Base-by-base conservation (phyloP, 2,113 vertebrate species). In the Castor canadensis region DNA sequence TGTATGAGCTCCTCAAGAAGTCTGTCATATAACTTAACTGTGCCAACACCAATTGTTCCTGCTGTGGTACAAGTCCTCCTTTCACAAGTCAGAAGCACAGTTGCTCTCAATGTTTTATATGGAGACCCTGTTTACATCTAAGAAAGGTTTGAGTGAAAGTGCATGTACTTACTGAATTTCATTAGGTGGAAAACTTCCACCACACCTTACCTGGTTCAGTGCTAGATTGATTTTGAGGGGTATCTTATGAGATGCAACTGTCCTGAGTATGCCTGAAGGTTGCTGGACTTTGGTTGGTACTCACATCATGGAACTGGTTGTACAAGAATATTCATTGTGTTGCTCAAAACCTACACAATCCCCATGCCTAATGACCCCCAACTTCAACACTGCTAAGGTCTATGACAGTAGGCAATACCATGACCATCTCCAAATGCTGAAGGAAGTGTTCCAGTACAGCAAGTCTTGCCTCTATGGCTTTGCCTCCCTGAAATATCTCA, bases 121-220 rank as follows among this genome's bases (percentile, higher is more conserved):
- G 99, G 99, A 99, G 40, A 99, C 99, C 0, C 99, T 6, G n/a
- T n/a, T n/a, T 99, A 99, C 99, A 28, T 99, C 99, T 98, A 99
- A 99, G 99, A 99, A 99, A 99, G 0, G 99, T 99, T 93, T 99
- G 99, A 99, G 99, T 99, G 1, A 99, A 99, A 98, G 99, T 99
- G 86, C 99, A 99, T 0, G 99, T 99, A 2, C 99, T 99, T 66
- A 99, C 99, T n/a, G 0, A 99, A 99, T 97, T 99, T 99, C 89
- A 99, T 99, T 96, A 99, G 99, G 97, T 99, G 99, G 99, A 97
- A 99, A 87, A 99, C 99, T 0, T 99, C 99, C 94, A 99, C 99
- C 85, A 99, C 99, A 0, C 98, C 99, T 3, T 99, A 99, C 97
- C 98, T 97, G 3, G 99, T 99, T 35, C 99, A 99, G 96, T 99